Evolutionary conservation across 1,140 invertebrate species (phyloP), one percentile per base, ranked within the genome.

Genomic region (Ostrea edulis): DNA sequence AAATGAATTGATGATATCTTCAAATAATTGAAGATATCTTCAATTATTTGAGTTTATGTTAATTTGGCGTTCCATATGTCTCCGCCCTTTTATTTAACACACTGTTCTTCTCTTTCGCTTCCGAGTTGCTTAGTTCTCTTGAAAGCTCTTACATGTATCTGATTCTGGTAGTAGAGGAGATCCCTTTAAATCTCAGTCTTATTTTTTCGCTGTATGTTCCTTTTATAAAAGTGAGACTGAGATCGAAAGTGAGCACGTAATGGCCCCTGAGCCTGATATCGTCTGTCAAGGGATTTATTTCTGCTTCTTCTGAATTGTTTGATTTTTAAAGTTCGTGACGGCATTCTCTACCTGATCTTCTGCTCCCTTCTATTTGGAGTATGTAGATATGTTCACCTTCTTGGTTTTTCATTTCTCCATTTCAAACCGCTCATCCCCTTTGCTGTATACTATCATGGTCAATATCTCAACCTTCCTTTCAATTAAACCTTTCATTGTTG

Each of bases 381-480:
- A 54, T 85, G 87, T 53, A 77, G 0, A 17, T n/a, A n/a, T 55
- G 44, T 29, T 77, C 29, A 52, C 25, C 22, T 85, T 62, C 68
- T 51, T 52, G 51, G 9, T 12, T 22, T 51, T 35, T n/a, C 51
- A 44, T n/a, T 71, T 29, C 20, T 22, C 29, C 35, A 77, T 53
- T 9, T 51, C 65, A 85, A 88, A 54, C 44, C 51, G 54, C 35
- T 88, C 87, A 29, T 81, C 85, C 20, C 87, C 62, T 3, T 44
- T 85, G 53, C 85, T 88, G 44, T 88, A 88, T 7, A 85, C 54
- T 11, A 81, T 20, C 7, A 35, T 81, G 20, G 82, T 51, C 17
- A 84, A 17, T 53, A 82, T 29, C 20, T 88, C 22, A 35, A 81
- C 77, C 55, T 83, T 88, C 65, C 54, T 84, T 82, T 87, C 86